Percentiles rank a stretch among this genome's conserved stretches.
Conservation (phyloP, 1,140 invertebrate genomes). For the Armadillidium nasatum region DNA sequence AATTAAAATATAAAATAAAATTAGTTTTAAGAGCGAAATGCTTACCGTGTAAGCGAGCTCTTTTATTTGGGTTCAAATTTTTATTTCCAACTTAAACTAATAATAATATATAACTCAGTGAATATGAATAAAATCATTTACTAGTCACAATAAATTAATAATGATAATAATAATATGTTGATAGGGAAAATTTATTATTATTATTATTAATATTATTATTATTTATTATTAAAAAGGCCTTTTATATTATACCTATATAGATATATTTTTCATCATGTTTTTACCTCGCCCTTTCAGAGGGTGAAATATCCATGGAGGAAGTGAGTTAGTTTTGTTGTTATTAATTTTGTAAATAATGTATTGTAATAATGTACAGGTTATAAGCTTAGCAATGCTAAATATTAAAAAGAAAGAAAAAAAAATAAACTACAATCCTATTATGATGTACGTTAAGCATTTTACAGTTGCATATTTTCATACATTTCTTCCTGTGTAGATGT, state of each 20-base stretch:
- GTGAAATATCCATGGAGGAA: no score
- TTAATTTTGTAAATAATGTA: slow-evolving; percentile 1
- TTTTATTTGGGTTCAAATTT: no score
- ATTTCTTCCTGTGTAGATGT: not conserved
- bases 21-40: no score
- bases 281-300: not conserved
- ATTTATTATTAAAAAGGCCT: not conserved
- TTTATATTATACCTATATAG: not conserved
- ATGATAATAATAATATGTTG: no score
- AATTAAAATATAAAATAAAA: no score
- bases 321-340: not conserved
- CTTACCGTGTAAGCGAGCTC: no score
- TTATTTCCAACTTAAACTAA: no score
- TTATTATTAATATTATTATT: not conserved
- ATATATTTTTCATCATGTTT: not conserved
- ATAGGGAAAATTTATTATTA: not conserved
- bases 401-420: not conserved
- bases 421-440: not conserved
- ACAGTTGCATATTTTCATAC: slow-evolving; percentile 1
- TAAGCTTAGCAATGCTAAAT: not conserved
- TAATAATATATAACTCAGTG: no score
- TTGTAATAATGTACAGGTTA: slow-evolving; percentile 1
- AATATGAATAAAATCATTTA: no score
- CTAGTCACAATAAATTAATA: no score
- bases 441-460: not conserved